A percentile compares a stretch with the other conserved stretches of the same genome.
These are phyloP conservation scores for Leptopilina drosophilae DNA, from an alignment of 2,888 invertebrate species.

Conservation along the genomic window DNA sequence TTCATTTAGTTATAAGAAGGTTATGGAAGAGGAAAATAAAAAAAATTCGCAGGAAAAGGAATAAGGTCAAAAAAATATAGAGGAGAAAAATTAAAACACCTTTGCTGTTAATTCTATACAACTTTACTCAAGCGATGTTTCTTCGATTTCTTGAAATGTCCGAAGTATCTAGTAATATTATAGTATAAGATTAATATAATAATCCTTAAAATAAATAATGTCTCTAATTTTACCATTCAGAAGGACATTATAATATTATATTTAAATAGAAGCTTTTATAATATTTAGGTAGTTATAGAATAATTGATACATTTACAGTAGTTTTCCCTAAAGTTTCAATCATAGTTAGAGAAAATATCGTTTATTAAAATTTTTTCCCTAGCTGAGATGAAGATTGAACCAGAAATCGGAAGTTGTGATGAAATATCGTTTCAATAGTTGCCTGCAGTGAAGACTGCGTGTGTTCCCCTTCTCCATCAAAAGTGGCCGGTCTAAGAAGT, in stretches of 20 bases:
- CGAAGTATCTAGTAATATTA: no score
- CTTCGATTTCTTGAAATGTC: conserved; percentile 56
- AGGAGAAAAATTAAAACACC: background rate
- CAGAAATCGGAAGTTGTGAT: conserved; percentile 29
- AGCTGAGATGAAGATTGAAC: background rate
- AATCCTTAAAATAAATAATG: no score
- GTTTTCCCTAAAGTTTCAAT: no score
- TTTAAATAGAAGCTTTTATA: no score
- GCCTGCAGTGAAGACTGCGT: background rate
- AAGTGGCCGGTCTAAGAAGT: conserved; percentile 53
- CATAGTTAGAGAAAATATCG: no score
- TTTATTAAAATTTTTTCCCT: no score
- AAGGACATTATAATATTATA: no score
- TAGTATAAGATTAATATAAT: no score
- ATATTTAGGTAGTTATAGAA: no score
- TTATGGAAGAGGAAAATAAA: conserved; percentile 4
- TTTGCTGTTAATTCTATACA: conserved; percentile 62
- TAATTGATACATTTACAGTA: no score
- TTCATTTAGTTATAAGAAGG: conserved; percentile 1
- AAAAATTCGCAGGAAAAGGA: background rate
- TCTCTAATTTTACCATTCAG: no score
- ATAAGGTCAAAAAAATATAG: background rate
- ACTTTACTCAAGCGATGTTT: conserved; percentile 64
- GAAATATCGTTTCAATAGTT: background rate
- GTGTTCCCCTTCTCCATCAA: conserved; percentile 7